Base-by-base conservation (phyloP, 2,113 vertebrate genomes). In the Crotalus viridis region DNA sequence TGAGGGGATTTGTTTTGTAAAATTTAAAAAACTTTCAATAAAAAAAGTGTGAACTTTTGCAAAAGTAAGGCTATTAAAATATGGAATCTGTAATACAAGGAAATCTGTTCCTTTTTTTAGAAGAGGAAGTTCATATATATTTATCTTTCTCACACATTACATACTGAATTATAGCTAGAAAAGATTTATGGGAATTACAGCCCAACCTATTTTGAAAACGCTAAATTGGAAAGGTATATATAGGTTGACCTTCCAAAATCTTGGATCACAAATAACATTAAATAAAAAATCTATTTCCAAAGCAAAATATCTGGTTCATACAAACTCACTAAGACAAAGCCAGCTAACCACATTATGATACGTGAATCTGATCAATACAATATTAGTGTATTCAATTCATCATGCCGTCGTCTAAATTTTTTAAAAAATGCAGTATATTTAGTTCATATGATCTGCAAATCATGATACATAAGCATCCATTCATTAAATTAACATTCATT, bases 401-500 rank as follows among this genome's bases (percentile, higher is more conserved):
- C 5, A 39, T 2, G 7, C 5, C 2, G 1, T 33, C 28, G 39
- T 33, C 52, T 88, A 21, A 89, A 12, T 33, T 24, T 24, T 85
- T 43, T 6, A 19, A 9, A 52, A 28, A 26, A 85, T 17, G 1
- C n/a, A 81, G 21, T 33, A 51, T 91, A 91, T 26, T 55, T 22
- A 8, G 85, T 56, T 85, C 33, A 85, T 85, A 33, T 15, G n/a
- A 39, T 91, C 17, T 39, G 26, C 55, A 39, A 3, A 2, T 22
- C 10, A 28, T 33, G 19, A 15, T 13, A 69, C 26, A 9, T 3
- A 33, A 52, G 22, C 13, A 51, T 54, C 52, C 39, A 17, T 85
- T 91, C 43, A 85, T 56, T 85, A 39, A 6, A 85, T 85, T 9
- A 55, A 69, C 7, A 90, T 98, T 97, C 93, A 90, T 93, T 95